Evolutionary conservation across 2,113 vertebrate species (phyloP).

Genomic region (Planiliza haematocheilus): DNA sequence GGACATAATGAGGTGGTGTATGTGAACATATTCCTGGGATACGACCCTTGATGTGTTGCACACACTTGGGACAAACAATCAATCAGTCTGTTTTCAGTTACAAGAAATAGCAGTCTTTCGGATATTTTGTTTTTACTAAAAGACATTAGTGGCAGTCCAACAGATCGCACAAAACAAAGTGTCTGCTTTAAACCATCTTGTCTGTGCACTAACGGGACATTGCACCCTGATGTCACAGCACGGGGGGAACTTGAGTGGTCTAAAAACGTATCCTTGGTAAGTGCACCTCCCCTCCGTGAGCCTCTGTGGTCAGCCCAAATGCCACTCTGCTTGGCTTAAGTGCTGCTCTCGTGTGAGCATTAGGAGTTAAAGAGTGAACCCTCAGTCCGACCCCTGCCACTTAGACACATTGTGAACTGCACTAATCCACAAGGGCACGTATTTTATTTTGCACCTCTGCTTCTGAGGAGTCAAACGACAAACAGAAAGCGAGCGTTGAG

Average conservation of each 20-base stretch:
- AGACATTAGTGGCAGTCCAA: background rate
- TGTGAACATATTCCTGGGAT: too few relatives aligned
- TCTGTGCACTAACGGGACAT: background rate
- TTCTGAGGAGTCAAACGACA: background rate
- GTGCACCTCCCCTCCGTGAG: background rate
- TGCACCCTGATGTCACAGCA: constrained; percentile 3
- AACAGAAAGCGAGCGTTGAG: too few relatives aligned
- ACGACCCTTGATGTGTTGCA: too few relatives aligned
- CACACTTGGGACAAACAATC: too few relatives aligned
- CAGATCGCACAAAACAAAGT: too few relatives aligned
- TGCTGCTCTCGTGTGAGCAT: constrained; percentile 23
- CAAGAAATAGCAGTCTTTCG: too few relatives aligned
- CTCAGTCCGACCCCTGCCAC: too few relatives aligned
- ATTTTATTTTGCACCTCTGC: background rate
- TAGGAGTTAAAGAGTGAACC: background rate
- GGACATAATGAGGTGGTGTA: too few relatives aligned
- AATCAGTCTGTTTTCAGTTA: too few relatives aligned
- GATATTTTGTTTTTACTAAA: too few relatives aligned
- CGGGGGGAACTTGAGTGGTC: constrained; percentile 2
- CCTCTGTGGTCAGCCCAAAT: background rate
- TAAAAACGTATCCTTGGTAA: constrained; percentile 7
- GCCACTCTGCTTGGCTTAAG: background rate
- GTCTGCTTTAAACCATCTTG: background rate
- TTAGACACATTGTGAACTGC: background rate
- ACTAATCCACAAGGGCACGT: background rate